A percentile compares a stretch with the other conserved stretches of the same genome.
Evolutionary conservation across 2,797 vertebrate species (phyloP).

Genomic region (Argentina silus): DNA sequence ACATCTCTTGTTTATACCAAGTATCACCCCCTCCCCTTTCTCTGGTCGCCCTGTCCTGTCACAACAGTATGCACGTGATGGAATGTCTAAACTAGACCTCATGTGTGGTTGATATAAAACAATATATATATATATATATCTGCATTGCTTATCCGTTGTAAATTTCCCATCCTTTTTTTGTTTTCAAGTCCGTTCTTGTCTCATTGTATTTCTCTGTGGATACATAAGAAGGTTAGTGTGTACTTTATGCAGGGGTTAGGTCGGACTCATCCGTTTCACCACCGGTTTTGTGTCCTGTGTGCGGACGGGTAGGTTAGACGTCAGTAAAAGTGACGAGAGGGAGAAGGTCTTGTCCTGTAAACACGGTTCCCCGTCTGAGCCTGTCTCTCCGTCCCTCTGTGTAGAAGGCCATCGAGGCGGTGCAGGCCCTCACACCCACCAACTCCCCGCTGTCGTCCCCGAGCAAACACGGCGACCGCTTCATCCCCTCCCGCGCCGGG

Average conservation of each 20-base stretch:
- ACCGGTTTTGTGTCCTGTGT: not conserved
- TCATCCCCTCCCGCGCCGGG: slow-evolving; percentile 96
- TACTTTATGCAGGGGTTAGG: not conserved
- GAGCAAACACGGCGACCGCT: slow-evolving; percentile 96
- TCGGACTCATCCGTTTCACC: not conserved
- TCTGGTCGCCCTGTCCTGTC: no score
- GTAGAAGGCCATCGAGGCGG: slow-evolving; percentile 86
- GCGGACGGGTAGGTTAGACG: no score
- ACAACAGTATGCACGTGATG: no score
- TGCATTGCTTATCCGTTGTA: no score
- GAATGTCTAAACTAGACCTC: no score
- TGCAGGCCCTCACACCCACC: slow-evolving; percentile 90
- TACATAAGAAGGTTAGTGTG: not conserved
- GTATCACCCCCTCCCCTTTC: not conserved
- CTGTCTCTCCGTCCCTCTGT: slow-evolving; percentile 32
- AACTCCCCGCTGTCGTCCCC: slow-evolving; percentile 96
- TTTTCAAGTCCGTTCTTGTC: no score
- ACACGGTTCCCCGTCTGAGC: not conserved
- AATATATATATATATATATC: no score
- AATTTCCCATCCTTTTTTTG: no score
- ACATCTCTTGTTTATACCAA: not conserved
- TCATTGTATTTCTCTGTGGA: no score
- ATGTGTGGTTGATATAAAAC: no score
- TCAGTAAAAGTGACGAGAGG: no score
- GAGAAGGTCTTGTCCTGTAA: not conserved